Percentiles rank a stretch among this genome's conserved stretches.
Conservation (phyloP, 2,797 vertebrate species). For the Galaxias olidus region DNA sequence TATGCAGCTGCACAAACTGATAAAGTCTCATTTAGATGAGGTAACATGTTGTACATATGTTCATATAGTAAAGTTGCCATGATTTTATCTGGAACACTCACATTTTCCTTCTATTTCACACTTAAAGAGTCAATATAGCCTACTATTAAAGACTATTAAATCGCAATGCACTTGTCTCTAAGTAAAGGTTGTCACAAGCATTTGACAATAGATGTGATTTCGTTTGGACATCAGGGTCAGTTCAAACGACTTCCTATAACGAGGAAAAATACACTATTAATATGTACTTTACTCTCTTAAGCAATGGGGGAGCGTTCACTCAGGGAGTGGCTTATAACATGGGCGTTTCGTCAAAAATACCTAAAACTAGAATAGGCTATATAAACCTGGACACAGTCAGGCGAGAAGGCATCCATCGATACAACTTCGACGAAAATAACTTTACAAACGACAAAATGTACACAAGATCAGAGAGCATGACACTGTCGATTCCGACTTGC, state of each 20-base stretch:
- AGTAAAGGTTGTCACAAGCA: too few species aligned
- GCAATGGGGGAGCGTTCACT: conserved; percentile 25
- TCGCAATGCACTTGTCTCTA: too few species aligned
- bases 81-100: too few species aligned
- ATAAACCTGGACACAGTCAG: conserved; percentile 5
- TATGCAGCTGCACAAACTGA: too few species aligned
- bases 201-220: too few species aligned
- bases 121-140: too few species aligned
- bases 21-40: too few species aligned
- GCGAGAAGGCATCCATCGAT: conserved; percentile 2
- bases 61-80: too few species aligned
- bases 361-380: conserved; percentile 23
- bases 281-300: conserved; percentile 37
- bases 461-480: conserved; percentile 56
- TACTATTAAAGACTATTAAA: too few species aligned
- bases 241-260: not conserved
- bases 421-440: not conserved
- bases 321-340: conserved; percentile 31
- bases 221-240: too few species aligned
- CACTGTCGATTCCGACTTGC: conserved; percentile 42
- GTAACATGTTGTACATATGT: too few species aligned
- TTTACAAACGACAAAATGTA: conserved; percentile 53
- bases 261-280: not conserved
- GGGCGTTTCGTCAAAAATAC: conserved; percentile 39
- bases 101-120: too few species aligned